Conservation (phyloP, 2,797 vertebrate genomes). For the Sebastes glaucus region DNA sequence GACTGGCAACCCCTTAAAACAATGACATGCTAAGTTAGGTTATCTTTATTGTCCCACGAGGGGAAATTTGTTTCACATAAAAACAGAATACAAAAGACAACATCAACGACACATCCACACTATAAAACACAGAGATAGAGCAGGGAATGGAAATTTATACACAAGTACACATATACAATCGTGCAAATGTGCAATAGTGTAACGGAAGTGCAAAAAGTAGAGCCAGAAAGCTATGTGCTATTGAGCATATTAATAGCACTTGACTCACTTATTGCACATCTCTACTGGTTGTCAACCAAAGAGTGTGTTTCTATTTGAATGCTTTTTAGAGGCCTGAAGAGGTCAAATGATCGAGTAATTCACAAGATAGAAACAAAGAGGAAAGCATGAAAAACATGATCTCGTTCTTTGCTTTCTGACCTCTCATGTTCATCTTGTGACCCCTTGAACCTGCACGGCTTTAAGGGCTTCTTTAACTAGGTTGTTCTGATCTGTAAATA, state of each 20-base stretch:
- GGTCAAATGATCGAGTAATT: neutral
- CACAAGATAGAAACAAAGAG: neutral
- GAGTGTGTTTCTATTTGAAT: neutral
- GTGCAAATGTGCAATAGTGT: fast-evolving
- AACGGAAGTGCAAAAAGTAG: too few species aligned
- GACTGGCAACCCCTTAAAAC: neutral
- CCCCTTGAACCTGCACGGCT: neutral
- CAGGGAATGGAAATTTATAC: too few species aligned
- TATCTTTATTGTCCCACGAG: too few species aligned
- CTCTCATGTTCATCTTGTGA: neutral
- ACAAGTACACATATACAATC: too few species aligned
- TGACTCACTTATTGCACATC: neutral
- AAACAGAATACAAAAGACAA: too few species aligned
- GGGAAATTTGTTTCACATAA: too few species aligned
- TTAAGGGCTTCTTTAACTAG: too few species aligned
- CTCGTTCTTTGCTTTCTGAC: neutral
- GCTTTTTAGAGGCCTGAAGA: neutral
- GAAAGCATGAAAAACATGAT: neutral
- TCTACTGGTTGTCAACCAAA: neutral
- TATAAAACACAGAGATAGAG: too few species aligned
- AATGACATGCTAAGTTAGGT: neutral
- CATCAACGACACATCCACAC: too few species aligned
- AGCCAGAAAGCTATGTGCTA: too few species aligned
- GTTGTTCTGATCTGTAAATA: neutral
- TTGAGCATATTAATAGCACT: too few species aligned